These are phyloP conservation scores for Phenganax stokvisi DNA, from an alignment of 92 coral and sea anemone genomes.

Conservation along the genomic window DNA sequence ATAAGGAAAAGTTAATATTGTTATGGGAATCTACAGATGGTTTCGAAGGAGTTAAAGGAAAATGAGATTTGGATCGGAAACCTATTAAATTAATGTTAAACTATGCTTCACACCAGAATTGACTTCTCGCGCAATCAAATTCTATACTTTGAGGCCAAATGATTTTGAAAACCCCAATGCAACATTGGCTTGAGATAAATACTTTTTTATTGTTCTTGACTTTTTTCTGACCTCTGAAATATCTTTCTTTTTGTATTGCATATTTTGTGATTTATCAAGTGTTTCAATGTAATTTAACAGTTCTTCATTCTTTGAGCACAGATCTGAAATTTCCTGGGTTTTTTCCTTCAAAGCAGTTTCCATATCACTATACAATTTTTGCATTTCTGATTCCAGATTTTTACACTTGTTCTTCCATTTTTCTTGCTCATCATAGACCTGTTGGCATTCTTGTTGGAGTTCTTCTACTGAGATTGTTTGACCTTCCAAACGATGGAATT, in stretches of 20 bases:
- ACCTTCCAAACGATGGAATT: conserved; percentile 52
- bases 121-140: not conserved
- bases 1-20: too few species aligned
- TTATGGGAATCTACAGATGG: too few species aligned
- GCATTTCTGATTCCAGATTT: conserved; percentile 44
- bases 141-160: conserved; percentile 50
- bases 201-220: conserved; percentile 52
- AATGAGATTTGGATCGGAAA: too few species aligned
- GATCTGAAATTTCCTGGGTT: conserved; percentile 39
- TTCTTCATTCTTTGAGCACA: conserved; percentile 47
- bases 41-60: too few species aligned
- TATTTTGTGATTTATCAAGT: conserved; percentile 29
- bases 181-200: conserved; percentile 47
- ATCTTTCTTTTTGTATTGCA: conserved; percentile 47
- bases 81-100: too few species aligned
- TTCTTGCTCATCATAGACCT: conserved; percentile 40
- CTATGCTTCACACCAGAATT: not conserved
- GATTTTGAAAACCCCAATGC: conserved; percentile 60
- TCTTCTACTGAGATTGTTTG: conserved; percentile 41
- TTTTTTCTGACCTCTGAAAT: conserved; percentile 53
- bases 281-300: conserved; percentile 30
- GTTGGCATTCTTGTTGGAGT: conserved; percentile 30
- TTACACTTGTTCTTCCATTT: conserved; percentile 45
- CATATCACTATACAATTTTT: conserved; percentile 50
- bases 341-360: conserved; percentile 37